These are phyloP conservation scores for Polypterus bichir DNA, from an alignment of 2,113 vertebrate genomes.

Conservation along the genomic window DNA sequence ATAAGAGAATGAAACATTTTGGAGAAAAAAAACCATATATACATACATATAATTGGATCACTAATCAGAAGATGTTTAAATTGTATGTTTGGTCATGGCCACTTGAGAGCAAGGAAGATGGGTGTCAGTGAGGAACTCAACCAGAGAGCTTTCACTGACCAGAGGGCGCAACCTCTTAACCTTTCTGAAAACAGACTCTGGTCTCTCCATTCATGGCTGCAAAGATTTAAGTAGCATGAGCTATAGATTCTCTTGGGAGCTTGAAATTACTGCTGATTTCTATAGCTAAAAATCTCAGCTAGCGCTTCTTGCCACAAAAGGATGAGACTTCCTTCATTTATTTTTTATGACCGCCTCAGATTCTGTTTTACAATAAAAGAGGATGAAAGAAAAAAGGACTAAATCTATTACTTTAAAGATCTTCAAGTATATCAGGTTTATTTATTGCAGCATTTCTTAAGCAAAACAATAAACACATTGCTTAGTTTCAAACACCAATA, in stretches of 20 bases:
- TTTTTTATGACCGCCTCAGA: too few relatives aligned
- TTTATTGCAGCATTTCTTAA: too few relatives aligned
- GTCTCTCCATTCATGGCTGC: slow-evolving; percentile 31
- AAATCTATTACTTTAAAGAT: too few relatives aligned
- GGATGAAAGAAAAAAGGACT: too few relatives aligned
- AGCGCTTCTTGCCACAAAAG: slow-evolving; percentile 14
- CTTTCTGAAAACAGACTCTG: slow-evolving; percentile 28
- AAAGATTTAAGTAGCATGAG: slow-evolving; percentile 39
- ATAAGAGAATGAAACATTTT: too few relatives aligned
- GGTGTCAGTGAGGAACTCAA: slow-evolving; percentile 28
- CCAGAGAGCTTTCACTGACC: slow-evolving; percentile 25
- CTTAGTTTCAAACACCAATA: too few relatives aligned
- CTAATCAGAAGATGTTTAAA: slow-evolving; percentile 24
- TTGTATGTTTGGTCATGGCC: slow-evolving; percentile 16
- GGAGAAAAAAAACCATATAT: too few relatives aligned
- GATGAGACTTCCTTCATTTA: too few relatives aligned
- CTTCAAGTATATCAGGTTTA: too few relatives aligned
- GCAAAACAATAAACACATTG: too few relatives aligned
- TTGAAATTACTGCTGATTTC: slow-evolving; percentile 46
- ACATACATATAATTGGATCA: neutral
- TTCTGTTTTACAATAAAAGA: too few relatives aligned
- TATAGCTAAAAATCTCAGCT: slow-evolving; percentile 54
- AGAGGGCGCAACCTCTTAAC: slow-evolving; percentile 36
- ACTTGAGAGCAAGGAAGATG: slow-evolving; percentile 13
- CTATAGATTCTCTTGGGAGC: slow-evolving; percentile 36